Evolutionary conservation across 2,113 vertebrate genomes (phyloP), one percentile per base, ranked within the genome.

Genomic region (Podarcis cretensis): DNA sequence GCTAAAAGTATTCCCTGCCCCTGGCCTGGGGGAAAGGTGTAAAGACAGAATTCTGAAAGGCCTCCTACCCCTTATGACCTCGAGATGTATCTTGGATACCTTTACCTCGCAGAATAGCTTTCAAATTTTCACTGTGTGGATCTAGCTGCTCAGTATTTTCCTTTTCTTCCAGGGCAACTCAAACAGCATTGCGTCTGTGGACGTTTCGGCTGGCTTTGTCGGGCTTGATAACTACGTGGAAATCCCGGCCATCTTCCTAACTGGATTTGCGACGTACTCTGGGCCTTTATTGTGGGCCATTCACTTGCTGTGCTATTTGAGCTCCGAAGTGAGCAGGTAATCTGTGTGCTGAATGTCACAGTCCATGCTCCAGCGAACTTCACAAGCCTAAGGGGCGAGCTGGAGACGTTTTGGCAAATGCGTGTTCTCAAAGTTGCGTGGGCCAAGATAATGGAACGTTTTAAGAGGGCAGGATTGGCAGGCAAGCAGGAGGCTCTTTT

Each of bases 191-290:
- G 97, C 97, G 92, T 98, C 98, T 0, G 97, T 99, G 57, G 99
- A 99, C 94, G 93, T 99, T 92, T 98, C 99, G 0, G 98, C 98
- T 1, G 98, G 99, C 83, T 99, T 99, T 57, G 97, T 99, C 88
- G 99, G 99, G 35, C 95, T 99, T 81, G 98, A 98, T 76, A 97
- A 96, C 90, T 99, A 99, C 27, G 81, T 98, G 30, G 98, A 98
- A 90, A 95, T 97, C 48, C 98, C 98, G 37, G 98, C 99, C n/a
- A 76, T 98, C 75, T 94, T 99, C 87, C 95, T 99, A 78, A 99
- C 98, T 0, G 96, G 96, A 0, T 98, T 99, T 84, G 97, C 96
- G 71, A 99, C 98, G 0, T 99, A 98, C 0, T 94, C 98, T 0
- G 99, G 98, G 43, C 99, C 99, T 1, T 89, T 99, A 86, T 98